phyloP scores from a whole-genome alignment of 1,140 invertebrate species.

The Drosophila murphyi region DNA sequence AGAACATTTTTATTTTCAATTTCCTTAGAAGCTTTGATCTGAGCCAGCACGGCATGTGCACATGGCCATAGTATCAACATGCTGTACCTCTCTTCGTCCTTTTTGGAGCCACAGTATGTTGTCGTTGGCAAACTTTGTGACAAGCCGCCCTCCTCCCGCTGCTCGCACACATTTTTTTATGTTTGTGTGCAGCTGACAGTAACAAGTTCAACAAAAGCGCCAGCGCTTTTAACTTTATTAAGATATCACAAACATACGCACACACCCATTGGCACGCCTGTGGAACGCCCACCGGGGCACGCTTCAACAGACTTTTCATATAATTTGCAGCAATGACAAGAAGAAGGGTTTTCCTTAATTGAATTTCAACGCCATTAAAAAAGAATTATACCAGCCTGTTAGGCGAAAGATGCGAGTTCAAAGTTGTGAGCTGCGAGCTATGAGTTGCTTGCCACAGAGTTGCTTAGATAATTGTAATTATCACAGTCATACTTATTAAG shows the following conservation, averaged over 20 bases:
- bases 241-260: slow-evolving; percentile 75
- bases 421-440: slow-evolving; percentile 7
- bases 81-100: too few relatives aligned
- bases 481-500: slow-evolving; percentile 56
- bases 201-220: slow-evolving; percentile 70
- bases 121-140: slow-evolving; percentile 49
- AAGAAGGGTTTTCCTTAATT: slow-evolving; percentile 68
- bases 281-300: slow-evolving; percentile 29
- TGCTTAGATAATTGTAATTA: slow-evolving; percentile 58
- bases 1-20: slow-evolving; percentile 68
- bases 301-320: slow-evolving; percentile 58
- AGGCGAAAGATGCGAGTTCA: slow-evolving; percentile 13
- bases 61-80: not conserved
- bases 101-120: slow-evolving; percentile 22
- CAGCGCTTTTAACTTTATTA: slow-evolving; percentile 75
- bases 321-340: slow-evolving; percentile 66
- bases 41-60: slow-evolving; percentile 33
- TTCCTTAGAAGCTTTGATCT: slow-evolving; percentile 74
- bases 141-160: slow-evolving; percentile 19
- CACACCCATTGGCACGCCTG: not conserved
- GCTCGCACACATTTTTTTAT: not conserved
- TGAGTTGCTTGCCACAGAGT: slow-evolving; percentile 22
- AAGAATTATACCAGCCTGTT: slow-evolving; percentile 58
- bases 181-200: slow-evolving; percentile 69
- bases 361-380: slow-evolving; percentile 79